Base-by-base conservation (phyloP, 2,113 vertebrate genomes). In the Xiphias gladius region DNA sequence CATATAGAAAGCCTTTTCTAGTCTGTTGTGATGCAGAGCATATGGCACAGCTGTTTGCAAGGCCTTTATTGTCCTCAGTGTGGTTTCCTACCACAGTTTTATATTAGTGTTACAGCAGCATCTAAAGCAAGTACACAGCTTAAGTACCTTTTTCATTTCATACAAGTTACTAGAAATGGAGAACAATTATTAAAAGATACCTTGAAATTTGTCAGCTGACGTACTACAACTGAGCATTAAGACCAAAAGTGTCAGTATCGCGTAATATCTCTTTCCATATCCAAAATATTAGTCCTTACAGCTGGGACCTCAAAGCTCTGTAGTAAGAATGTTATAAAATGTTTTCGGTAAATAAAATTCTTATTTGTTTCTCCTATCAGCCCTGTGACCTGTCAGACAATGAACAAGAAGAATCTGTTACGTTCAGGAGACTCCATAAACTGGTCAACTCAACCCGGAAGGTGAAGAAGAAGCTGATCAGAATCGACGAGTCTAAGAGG, bases 361-460 rank as follows among this genome's bases (percentile, higher is more conserved):
- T 26, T 5, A 0, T 28, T 28, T 10, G 4, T 75, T 43, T 76
- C 4, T 90, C 50, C 11, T 2, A 3, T 86, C 94, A 99, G 97
- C 96, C 96, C 71, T 96, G 96, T 93, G 98, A 99, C 87, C 96
- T 97, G 89, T 98, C 97, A 0, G 98, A 99, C 89, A 96, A 96
- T 76, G 98, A 99, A 85, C 95, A 96, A 9, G 97, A 99, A 83
- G 98, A 99, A 58, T 96, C 96, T 0, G 93, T 96, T 93, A 97
- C 97, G 66, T 99, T 99, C 93, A 96, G 95, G 90, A 95, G 97
- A 76, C 95, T 99, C 76, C 97, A 99, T 86, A 99, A 97, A 91
- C 94, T 99, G 91, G 97, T 99, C 62, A 97, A 95, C 94, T 99
- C 98, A 30, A 99, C 97, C 30, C 96, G 98, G 43, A 96, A 97